phyloP scores from a whole-genome alignment of 2,888 invertebrate genomes.

The Capitulum mitella region DNA sequence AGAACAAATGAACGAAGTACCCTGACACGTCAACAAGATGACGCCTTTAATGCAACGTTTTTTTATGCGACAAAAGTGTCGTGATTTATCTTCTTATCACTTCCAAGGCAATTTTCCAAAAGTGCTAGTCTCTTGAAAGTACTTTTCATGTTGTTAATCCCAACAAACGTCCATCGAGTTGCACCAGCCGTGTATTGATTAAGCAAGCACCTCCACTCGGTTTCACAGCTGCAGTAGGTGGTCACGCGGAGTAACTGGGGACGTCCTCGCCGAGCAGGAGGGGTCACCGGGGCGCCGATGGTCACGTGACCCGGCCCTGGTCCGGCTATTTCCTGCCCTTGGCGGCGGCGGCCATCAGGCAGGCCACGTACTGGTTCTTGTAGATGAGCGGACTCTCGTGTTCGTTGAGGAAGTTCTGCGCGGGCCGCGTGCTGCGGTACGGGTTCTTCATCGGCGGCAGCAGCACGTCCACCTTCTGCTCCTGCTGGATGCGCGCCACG shows the following conservation, averaged over 20 bases:
- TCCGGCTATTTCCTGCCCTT: not conserved
- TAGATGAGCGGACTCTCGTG: constrained; percentile 27
- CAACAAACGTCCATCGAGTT: not conserved
- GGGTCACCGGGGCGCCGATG: too few species aligned
- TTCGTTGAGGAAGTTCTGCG: constrained; percentile 28
- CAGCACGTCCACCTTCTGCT: constrained; percentile 18
- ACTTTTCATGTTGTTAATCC: too few species aligned
- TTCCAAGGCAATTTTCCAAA: too few species aligned
- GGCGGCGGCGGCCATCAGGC: not conserved
- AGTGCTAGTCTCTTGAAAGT: too few species aligned
- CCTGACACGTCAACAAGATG: too few species aligned
- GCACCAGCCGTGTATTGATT: constrained; percentile 4
- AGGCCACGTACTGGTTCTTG: constrained; percentile 33
- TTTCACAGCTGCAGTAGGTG: constrained; percentile 10
- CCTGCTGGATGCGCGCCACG: constrained; percentile 11
- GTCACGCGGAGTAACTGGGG: too few species aligned
- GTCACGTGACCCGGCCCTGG: too few species aligned
- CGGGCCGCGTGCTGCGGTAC: constrained; percentile 30
- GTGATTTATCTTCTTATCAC: too few species aligned
- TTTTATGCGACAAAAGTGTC: too few species aligned
- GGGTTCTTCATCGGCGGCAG: constrained; percentile 28
- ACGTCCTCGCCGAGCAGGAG: too few species aligned
- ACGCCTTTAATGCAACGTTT: too few species aligned
- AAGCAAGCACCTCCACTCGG: not conserved
- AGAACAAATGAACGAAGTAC: too few species aligned